Conservation (phyloP, 64 coral and sea anemone species). For the Pachyseris speciosa region DNA sequence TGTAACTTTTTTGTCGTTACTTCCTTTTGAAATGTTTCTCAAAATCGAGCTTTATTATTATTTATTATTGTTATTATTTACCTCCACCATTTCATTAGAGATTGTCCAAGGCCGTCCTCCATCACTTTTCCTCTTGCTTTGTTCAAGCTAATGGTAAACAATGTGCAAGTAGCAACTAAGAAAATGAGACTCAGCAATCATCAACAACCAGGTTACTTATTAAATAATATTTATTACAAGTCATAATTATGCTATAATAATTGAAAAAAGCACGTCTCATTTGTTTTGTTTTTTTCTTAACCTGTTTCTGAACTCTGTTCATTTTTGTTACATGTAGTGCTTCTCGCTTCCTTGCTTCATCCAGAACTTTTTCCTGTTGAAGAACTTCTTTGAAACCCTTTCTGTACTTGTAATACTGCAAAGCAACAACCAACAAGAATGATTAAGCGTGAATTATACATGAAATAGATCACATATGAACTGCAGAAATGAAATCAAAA, state of each 20-base stretch:
- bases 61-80: conserved; percentile 52
- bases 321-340: conserved; percentile 66
- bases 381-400: conserved; percentile 84
- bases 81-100: conserved; percentile 77
- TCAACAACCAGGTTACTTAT: too few species aligned
- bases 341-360: conserved; percentile 86
- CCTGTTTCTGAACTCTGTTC: conserved; percentile 89
- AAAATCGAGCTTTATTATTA: too few species aligned
- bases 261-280: background rate
- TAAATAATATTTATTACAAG: too few species aligned
- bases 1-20: too few species aligned
- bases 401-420: conserved; percentile 62
- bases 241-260: background rate
- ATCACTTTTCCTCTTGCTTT: conserved; percentile 68
- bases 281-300: conserved; percentile 65
- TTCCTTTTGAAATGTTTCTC: too few species aligned
- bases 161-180: too few species aligned
- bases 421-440: background rate
- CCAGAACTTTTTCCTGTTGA: conserved; percentile 66
- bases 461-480: too few species aligned
- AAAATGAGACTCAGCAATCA: too few species aligned
- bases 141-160: conserved; percentile 62
- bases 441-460: too few species aligned
- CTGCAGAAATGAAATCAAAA: too few species aligned
- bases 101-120: background rate